Percentiles rank a stretch among this genome's conserved stretches.
These are phyloP conservation scores for Lochmaea capreae DNA, from an alignment of 2,888 invertebrate species.

Conservation along the genomic window DNA sequence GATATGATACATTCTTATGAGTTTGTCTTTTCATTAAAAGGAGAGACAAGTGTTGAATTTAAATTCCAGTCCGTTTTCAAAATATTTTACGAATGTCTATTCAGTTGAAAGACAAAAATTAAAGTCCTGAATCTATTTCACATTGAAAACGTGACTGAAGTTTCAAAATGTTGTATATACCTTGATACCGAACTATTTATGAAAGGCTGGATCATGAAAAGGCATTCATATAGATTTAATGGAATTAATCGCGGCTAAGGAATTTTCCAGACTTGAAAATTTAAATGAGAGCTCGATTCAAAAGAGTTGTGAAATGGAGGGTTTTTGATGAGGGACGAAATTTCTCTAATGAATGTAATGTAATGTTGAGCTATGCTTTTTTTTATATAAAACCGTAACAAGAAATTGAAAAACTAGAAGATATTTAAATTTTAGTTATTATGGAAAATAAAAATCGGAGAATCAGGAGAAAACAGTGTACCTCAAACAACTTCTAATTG, in stretches of 20 bases:
- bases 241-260: constrained; percentile 33
- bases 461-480: not conserved
- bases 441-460: not conserved
- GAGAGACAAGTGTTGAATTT: not conserved
- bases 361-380: not conserved
- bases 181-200: constrained; percentile 37
- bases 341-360: constrained; percentile 13
- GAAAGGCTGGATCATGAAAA: constrained; percentile 38
- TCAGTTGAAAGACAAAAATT: constrained; percentile 29
- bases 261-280: constrained; percentile 32
- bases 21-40: not conserved
- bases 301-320: constrained; percentile 20
- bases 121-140: constrained; percentile 27
- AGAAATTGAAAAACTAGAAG: not conserved
- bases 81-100: constrained; percentile 11
- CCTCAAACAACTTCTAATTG: not conserved
- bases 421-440: not conserved
- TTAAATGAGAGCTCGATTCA: constrained; percentile 29
- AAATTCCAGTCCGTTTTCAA: not conserved
- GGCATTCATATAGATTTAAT: constrained; percentile 43
- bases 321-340: constrained; percentile 14
- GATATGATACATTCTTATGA: too few relatives aligned
- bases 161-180: constrained; percentile 35
- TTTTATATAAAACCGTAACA: not conserved
- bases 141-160: constrained; percentile 32